phyloP scores from a whole-genome alignment of 2,113 vertebrate species.

The Microtus pennsylvanicus region DNA sequence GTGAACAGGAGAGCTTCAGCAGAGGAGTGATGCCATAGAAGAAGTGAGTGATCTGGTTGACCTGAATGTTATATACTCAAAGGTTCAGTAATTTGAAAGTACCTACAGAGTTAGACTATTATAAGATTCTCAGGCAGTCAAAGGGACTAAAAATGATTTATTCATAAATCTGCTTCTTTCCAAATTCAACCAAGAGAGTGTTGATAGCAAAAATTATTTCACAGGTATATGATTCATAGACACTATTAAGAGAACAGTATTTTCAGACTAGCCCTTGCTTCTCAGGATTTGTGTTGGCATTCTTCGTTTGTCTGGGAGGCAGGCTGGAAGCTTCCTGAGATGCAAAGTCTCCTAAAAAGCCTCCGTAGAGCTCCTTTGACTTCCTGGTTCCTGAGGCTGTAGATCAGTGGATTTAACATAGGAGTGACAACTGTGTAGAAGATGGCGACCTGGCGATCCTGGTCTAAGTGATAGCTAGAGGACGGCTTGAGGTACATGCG shows the following conservation, averaged over 20 bases:
- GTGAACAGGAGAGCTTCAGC: too few relatives aligned
- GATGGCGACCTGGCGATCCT: constrained; percentile 73
- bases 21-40: too few relatives aligned
- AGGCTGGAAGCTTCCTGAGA: not conserved
- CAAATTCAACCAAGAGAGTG: not conserved
- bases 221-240: not conserved
- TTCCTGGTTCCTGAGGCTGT: constrained; percentile 76
- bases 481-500: constrained; percentile 72
- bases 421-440: constrained; percentile 78
- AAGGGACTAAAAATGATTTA: not conserved
- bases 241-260: not conserved
- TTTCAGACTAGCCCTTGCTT: not conserved
- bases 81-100: constrained; percentile 4
- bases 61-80: too few relatives aligned
- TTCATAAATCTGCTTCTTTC: not conserved
- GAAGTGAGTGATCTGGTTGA: too few relatives aligned
- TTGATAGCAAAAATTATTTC: not conserved
- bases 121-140: constrained; percentile 2
- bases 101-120: not conserved
- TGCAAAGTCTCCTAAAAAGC: constrained; percentile 57
- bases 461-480: constrained; percentile 65
- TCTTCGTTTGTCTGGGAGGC: not conserved
- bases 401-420: constrained; percentile 77
- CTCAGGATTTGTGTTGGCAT: constrained; percentile 30
- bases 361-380: constrained; percentile 61